These are phyloP conservation scores for Crotalus helleri DNA, from an alignment of 2,113 vertebrate species.

Conservation along the genomic window DNA sequence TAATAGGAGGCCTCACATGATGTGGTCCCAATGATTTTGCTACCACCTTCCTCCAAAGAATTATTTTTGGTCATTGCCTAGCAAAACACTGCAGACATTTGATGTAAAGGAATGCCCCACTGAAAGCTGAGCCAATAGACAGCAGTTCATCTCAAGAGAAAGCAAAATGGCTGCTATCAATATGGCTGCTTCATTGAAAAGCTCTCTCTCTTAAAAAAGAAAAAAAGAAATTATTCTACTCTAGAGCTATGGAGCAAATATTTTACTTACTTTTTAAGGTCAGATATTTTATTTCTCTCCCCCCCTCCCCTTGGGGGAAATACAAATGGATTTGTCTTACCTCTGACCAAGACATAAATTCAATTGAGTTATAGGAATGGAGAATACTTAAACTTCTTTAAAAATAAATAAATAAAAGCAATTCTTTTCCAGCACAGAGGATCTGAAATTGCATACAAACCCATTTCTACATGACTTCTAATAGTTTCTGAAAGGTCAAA, in stretches of 20 bases:
- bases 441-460: slow-evolving; percentile 13
- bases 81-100: background rate
- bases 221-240: background rate
- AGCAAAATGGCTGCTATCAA: background rate
- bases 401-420: background rate
- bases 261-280: background rate
- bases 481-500: slow-evolving; percentile 52
- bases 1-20: background rate
- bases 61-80: background rate
- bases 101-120: background rate
- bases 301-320: background rate
- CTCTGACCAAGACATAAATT: background rate
- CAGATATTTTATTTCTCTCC: background rate
- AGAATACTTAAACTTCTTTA: background rate
- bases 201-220: background rate
- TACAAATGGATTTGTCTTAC: background rate
- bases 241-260: background rate
- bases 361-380: background rate
- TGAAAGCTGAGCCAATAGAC: background rate
- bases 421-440: background rate
- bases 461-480: slow-evolving; percentile 37
- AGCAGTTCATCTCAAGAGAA: background rate
- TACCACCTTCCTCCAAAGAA: background rate
- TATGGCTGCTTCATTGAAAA: background rate
- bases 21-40: background rate